Conservation (phyloP, 2,888 invertebrate species). For the Nebria salina region DNA sequence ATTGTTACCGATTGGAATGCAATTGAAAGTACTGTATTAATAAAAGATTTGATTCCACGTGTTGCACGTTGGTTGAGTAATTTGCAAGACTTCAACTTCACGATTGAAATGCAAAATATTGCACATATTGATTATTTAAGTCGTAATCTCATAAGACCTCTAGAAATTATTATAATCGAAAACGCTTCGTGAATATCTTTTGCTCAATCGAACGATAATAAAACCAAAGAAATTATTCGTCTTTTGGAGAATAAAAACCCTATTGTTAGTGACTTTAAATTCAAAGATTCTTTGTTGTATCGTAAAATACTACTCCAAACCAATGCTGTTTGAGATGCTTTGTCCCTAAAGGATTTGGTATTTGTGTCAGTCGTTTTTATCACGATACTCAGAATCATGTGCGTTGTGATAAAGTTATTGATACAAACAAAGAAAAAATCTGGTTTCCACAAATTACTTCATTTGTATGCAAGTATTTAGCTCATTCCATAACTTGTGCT, state of each 20-base stretch:
- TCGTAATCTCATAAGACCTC: constrained; percentile 46
- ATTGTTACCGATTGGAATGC: no score
- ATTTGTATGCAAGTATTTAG: constrained; percentile 51
- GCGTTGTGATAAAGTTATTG: constrained; percentile 50
- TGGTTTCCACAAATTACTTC: constrained; percentile 52
- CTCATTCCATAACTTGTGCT: constrained; percentile 53
- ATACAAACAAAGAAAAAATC: constrained; percentile 50
- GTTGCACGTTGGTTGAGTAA: constrained; percentile 50
- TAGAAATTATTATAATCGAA: constrained; percentile 16
- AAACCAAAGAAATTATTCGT: constrained; percentile 43
- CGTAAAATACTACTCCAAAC: constrained; percentile 44
- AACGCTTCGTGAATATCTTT: constrained; percentile 47
- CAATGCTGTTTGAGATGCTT: constrained; percentile 48
- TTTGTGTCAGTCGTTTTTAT: constrained; percentile 51
- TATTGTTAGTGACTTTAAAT: constrained; percentile 50
- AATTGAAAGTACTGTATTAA: no score
- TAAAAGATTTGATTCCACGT: no score
- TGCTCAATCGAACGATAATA: constrained; percentile 48
- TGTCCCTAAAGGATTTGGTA: constrained; percentile 49
- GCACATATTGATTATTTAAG: constrained; percentile 51
- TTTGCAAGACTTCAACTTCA: background rate
- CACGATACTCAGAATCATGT: constrained; percentile 51
- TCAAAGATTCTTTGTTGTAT: constrained; percentile 49
- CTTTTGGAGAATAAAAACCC: constrained; percentile 48
- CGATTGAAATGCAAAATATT: no score